phyloP scores from a whole-genome alignment of 2,113 vertebrate species.

The Tenrec ecaudatus region DNA sequence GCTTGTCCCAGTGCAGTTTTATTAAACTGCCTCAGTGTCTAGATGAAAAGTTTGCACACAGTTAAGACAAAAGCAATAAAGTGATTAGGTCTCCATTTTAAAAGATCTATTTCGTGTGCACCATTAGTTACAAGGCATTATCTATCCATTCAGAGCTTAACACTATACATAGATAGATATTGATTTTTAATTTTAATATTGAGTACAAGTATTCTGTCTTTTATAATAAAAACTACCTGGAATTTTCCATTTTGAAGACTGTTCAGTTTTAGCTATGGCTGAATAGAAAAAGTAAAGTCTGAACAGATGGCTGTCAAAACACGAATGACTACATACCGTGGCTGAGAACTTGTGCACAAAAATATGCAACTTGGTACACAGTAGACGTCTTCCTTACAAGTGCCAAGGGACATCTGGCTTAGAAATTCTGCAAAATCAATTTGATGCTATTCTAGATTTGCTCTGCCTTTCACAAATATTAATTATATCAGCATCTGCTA shows the following conservation, averaged over 20 bases:
- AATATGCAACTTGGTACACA: slow-evolving; percentile 80
- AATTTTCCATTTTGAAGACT: slow-evolving; percentile 70
- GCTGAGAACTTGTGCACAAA: slow-evolving; percentile 83
- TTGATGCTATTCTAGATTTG: slow-evolving; percentile 81
- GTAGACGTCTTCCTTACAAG: slow-evolving; percentile 80
- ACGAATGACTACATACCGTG: slow-evolving; percentile 74
- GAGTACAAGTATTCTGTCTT: slow-evolving; percentile 10
- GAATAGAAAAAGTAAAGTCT: slow-evolving; percentile 68
- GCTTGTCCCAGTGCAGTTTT: not conserved
- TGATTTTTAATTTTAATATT: slow-evolving; percentile 30
- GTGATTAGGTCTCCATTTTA: not conserved
- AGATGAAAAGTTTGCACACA: not conserved
- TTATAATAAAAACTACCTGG: slow-evolving; percentile 60
- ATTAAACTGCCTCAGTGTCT: not conserved
- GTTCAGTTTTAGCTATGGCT: slow-evolving; percentile 66
- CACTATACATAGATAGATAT: not conserved
- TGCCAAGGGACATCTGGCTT: slow-evolving; percentile 86
- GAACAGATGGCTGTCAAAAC: slow-evolving; percentile 86
- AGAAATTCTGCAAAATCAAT: slow-evolving; percentile 78
- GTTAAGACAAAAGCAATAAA: not conserved
- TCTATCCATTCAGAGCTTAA: not conserved
- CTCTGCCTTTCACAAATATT: slow-evolving; percentile 83
- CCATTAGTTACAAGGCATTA: not conserved
- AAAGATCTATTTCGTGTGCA: slow-evolving; percentile 16
- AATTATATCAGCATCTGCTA: slow-evolving; percentile 82